A percentile compares a stretch with the other conserved stretches of the same genome.
These are phyloP conservation scores for Turritopsis dohrnii DNA, from an alignment of 30 jellyfish, hydroid and myxozoan genomes.

Conservation along the genomic window DNA sequence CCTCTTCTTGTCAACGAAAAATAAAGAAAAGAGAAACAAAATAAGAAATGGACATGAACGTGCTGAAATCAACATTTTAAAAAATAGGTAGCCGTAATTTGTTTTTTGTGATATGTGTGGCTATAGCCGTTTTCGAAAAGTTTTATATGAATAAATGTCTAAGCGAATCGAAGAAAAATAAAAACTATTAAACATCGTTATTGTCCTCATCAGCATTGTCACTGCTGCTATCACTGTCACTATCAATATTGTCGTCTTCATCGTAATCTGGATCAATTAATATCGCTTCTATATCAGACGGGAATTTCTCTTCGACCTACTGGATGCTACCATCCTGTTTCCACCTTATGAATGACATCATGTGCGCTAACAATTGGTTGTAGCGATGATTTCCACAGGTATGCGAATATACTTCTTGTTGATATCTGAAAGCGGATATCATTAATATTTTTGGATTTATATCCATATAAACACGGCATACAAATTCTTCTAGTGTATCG, in stretches of 20 bases:
- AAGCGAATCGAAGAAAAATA: too few relatives aligned
- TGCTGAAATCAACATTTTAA: too few relatives aligned
- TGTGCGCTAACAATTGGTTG: not conserved
- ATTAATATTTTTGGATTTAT: not conserved
- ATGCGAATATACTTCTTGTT: not conserved
- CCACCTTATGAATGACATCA: not conserved
- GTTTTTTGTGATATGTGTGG: too few relatives aligned
- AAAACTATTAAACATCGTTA: too few relatives aligned
- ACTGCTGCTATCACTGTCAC: not conserved
- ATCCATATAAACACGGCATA: not conserved
- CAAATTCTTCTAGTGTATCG: not conserved
- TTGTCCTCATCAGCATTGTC: not conserved
- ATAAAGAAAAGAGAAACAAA: too few relatives aligned
- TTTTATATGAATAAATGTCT: too few relatives aligned
- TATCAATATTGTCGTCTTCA: not conserved
- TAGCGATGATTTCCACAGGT: not conserved
- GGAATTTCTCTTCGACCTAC: not conserved
- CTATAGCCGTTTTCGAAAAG: too few relatives aligned
- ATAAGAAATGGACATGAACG: too few relatives aligned
- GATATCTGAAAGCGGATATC: not conserved
- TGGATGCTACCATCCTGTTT: constrained; percentile 3
- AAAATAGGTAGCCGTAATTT: too few relatives aligned
- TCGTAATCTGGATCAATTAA: not conserved
- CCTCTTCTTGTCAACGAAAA: too few relatives aligned
- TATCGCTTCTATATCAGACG: not conserved